Base-by-base conservation (phyloP, 2,888 invertebrate genomes). In the Ophion obscuratus region DNA sequence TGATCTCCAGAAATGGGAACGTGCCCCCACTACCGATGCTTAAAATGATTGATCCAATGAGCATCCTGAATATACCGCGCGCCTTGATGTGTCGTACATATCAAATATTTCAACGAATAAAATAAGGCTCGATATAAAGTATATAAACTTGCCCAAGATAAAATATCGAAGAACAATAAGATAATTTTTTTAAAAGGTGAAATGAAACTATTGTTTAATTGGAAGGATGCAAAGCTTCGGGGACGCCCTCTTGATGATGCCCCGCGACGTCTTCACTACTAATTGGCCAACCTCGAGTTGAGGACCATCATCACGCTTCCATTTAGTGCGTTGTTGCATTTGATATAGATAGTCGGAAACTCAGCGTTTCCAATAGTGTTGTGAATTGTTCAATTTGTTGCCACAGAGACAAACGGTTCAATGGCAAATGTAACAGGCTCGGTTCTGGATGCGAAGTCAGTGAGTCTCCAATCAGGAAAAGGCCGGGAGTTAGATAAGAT, bases 401-500 rank as follows among this genome's bases (percentile, higher is more conserved):
- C 78, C 70, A 83, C 6, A 59, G 53, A n/a, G 78, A 24, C 1
- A 78, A 20, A 2, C 78, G 78, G 40, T 71, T 83, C 0, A 40
- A 44, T 24, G 47, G 31, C 14, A 62, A 27, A 24, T 77, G 70
- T 11, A 36, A 40, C 9, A 83, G 5, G 11, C 20, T 40, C 3
- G 62, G 70, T 14, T 82, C 76, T 11, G 82, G 82, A 20, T 62
- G 31, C 10, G 68, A 61, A 5, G 59, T 31, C 9, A 76, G 62
- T 0, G 66, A 59, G 64, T 66, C 64, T 53, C 83, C 83, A 31
- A 83, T 78, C 17, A 83, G 20, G 36, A 83, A 83, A 40, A 78
- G 73, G 24, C 77, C 78, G 57, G 83, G 66, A 59, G 71, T 78
- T 0, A 83, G 78, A n/a, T 61, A 67, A 14, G 62, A 47, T 7